Percentiles rank a stretch among this genome's conserved stretches.
phyloP scores from a whole-genome alignment of 2,113 vertebrate genomes.

The Pogona vitticeps region DNA sequence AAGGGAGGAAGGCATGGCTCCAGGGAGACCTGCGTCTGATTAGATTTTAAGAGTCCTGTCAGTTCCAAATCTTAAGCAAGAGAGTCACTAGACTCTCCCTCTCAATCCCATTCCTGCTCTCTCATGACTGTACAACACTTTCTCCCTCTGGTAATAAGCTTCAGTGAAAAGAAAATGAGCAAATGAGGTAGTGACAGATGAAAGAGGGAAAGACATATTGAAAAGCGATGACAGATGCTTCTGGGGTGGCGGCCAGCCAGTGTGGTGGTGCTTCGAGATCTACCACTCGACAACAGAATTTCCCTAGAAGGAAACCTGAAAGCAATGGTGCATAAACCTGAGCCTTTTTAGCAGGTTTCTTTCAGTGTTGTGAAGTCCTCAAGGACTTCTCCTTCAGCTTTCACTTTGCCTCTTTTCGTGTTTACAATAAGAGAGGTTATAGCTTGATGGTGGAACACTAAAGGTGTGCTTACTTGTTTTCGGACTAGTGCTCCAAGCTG shows the following conservation, averaged over 20 bases:
- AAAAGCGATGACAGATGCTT: slow-evolving; percentile 67
- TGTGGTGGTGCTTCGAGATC: slow-evolving; percentile 40
- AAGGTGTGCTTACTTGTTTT: neutral
- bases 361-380: neutral
- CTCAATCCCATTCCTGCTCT: slow-evolving; percentile 32
- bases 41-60: slow-evolving; percentile 10
- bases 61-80: slow-evolving; percentile 25
- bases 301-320: slow-evolving; percentile 28
- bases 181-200: slow-evolving; percentile 64
- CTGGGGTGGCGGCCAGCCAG: slow-evolving; percentile 45
- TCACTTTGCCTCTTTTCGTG: too few species aligned
- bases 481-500: too few species aligned
- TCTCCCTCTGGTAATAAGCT: slow-evolving; percentile 50
- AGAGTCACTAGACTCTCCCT: slow-evolving; percentile 14
- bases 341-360: neutral
- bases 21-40: neutral
- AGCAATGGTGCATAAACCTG: neutral
- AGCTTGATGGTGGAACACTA: neutral
- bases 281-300: slow-evolving; percentile 27
- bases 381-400: too few species aligned
- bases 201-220: slow-evolving; percentile 56
- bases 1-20: slow-evolving; percentile 38
- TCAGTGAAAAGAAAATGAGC: slow-evolving; percentile 65
- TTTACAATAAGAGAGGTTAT: too few species aligned
- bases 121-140: slow-evolving; percentile 50